These are phyloP conservation scores for Idaea straminata DNA, from an alignment of 2,888 invertebrate genomes.

Conservation along the genomic window DNA sequence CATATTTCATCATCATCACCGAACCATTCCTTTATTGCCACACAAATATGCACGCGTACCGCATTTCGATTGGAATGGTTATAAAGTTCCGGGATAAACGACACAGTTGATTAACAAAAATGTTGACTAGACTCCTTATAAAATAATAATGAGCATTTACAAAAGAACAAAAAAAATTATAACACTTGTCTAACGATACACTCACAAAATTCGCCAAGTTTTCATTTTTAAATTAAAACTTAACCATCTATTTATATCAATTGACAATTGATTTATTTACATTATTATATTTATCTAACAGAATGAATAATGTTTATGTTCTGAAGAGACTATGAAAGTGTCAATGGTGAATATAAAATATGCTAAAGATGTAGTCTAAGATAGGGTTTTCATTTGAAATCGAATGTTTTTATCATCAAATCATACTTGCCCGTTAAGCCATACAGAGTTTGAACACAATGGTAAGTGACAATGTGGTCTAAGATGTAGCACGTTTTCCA, in stretches of 20 bases:
- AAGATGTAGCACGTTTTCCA: too few species aligned
- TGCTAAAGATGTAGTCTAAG: neutral
- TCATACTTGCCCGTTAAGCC: neutral
- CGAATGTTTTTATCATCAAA: neutral
- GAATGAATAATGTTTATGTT: neutral
- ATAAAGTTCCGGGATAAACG: constrained; percentile 20
- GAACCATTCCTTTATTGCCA: constrained; percentile 36
- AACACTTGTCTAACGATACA: constrained; percentile 36
- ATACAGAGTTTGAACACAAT: too few species aligned
- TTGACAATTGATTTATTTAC: constrained; percentile 28
- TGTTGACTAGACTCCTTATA: constrained; percentile 79
- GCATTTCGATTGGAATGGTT: constrained; percentile 38
- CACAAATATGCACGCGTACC: constrained; percentile 35
- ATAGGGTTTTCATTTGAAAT: neutral
- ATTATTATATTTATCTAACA: constrained; percentile 12
- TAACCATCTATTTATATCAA: constrained; percentile 7
- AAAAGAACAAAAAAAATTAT: constrained; percentile 54
- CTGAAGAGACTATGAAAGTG: neutral
- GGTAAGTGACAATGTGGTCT: too few species aligned
- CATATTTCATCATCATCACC: constrained; percentile 22
- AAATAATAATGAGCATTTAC: constrained; percentile 78
- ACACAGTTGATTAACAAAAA: constrained; percentile 30
- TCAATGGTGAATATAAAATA: too few species aligned
- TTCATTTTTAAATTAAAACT: neutral
- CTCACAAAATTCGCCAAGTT: constrained; percentile 35